phyloP scores from a whole-genome alignment of 2,888 invertebrate genomes.

The Cheilosia urbana region DNA sequence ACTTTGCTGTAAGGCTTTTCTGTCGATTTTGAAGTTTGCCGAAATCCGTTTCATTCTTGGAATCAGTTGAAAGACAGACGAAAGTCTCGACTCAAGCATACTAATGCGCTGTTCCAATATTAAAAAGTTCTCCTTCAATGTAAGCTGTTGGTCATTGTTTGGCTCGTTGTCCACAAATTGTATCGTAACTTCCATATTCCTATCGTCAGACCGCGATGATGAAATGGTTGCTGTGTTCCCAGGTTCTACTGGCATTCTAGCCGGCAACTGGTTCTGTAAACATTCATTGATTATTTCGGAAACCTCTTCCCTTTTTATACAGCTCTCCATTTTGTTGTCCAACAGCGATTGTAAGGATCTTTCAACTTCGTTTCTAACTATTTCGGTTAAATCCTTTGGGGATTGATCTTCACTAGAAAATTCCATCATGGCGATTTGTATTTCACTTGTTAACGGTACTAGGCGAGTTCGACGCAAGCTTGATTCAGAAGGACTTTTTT shows the following conservation, averaged over 20 bases:
- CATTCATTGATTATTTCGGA: constrained; percentile 38
- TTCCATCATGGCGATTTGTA: constrained; percentile 40
- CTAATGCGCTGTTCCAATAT: constrained; percentile 48
- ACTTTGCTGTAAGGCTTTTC: constrained; percentile 2
- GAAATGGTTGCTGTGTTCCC: background rate
- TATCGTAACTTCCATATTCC: constrained; percentile 26
- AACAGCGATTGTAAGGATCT: constrained; percentile 3
- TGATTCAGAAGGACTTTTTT: constrained; percentile 47
- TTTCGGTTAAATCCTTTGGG: constrained; percentile 12
- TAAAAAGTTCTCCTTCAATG: constrained; percentile 29
- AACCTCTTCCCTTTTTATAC: constrained; percentile 50
- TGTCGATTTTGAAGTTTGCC: constrained; percentile 40
- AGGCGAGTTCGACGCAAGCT: constrained; percentile 26
- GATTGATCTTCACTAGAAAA: constrained; percentile 6
- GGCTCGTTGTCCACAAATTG: constrained; percentile 20
- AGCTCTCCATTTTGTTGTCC: constrained; percentile 9
- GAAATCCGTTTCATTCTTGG: constrained; percentile 39
- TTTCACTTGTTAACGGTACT: constrained; percentile 61
- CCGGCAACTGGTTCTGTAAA: constrained; percentile 19
- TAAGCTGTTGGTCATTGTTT: constrained; percentile 2
- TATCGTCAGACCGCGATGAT: background rate
- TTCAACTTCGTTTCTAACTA: constrained; percentile 41
- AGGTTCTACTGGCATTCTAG: background rate
- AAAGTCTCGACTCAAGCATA: constrained; percentile 36
- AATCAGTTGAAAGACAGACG: constrained; percentile 29